Conservation (phyloP, 2,113 vertebrate genomes). For the Agelaius phoeniceus region DNA sequence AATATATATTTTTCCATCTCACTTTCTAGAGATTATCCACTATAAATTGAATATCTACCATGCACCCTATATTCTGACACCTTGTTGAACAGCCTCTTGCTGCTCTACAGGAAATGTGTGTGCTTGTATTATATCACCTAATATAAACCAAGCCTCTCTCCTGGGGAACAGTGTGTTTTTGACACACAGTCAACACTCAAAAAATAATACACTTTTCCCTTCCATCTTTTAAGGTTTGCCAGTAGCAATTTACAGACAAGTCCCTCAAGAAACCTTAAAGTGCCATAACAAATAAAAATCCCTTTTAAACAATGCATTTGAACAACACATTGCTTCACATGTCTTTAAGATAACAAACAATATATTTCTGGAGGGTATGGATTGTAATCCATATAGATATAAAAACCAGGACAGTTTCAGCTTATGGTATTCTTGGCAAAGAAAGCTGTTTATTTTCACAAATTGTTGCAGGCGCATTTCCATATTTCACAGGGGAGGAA, state of each 20-base stretch:
- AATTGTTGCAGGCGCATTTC: conserved; percentile 26
- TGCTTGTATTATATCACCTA: neutral
- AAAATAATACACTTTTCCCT: neutral
- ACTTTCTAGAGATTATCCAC: neutral
- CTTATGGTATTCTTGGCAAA: conserved; percentile 25
- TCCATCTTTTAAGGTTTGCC: conserved; percentile 30
- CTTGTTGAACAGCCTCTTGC: neutral
- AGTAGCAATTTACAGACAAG: conserved; percentile 24
- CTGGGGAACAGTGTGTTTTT: neutral
- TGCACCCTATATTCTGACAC: neutral
- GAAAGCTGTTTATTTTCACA: conserved; percentile 49
- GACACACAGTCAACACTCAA: neutral
- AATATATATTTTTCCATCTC: neutral
- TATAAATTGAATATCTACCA: neutral
- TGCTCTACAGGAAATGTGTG: neutral
- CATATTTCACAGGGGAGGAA: conserved; percentile 44
- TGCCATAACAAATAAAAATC: conserved; percentile 27
- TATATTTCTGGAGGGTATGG: neutral
- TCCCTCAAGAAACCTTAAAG: conserved; percentile 44
- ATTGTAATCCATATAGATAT: conserved; percentile 8
- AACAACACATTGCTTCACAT: neutral
- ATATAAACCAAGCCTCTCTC: neutral
- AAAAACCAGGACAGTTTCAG: conserved; percentile 7
- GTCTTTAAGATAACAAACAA: neutral
- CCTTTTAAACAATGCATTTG: neutral